A percentile compares a stretch with the other conserved stretches of the same genome.
Evolutionary conservation across 2,797 vertebrate genomes (phyloP).

Genomic region (Lepus townsendii): DNA sequence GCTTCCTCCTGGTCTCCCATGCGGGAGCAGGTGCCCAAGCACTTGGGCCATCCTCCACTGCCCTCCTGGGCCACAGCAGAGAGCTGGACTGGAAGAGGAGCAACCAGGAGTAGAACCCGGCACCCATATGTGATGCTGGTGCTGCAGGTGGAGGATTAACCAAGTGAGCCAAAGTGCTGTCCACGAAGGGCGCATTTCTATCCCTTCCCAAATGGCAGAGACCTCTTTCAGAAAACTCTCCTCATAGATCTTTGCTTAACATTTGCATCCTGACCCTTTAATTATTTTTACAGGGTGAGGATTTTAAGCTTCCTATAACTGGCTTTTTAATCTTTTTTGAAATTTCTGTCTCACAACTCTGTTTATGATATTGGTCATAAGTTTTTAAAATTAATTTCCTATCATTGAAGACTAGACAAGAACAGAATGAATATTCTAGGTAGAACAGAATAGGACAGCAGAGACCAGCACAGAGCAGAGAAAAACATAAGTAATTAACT

Average conservation of each 20-base stretch:
- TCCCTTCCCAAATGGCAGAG: not conserved
- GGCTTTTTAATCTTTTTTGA: slow-evolving; percentile 28
- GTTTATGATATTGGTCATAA: slow-evolving; percentile 51
- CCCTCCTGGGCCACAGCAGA: too few species aligned
- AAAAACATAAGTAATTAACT: not conserved
- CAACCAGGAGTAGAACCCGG: too few species aligned
- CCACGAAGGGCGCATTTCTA: not conserved
- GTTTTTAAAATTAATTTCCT: slow-evolving; percentile 39
- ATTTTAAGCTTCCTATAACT: not conserved
- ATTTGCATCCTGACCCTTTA: not conserved
- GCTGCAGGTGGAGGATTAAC: too few species aligned
- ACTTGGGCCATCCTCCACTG: too few species aligned
- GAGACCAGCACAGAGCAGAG: not conserved
- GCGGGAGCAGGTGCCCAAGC: too few species aligned
- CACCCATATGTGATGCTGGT: too few species aligned
- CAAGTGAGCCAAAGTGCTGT: too few species aligned
- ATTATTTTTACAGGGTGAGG: not conserved
- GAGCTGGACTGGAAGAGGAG: too few species aligned
- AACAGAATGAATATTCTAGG: not conserved
- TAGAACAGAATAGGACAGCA: not conserved
- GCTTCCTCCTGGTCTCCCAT: too few species aligned
- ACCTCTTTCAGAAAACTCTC: not conserved
- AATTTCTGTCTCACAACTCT: slow-evolving; percentile 23
- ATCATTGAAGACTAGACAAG: slow-evolving; percentile 48
- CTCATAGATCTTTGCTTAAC: not conserved